phyloP scores from a whole-genome alignment of 2,113 vertebrate genomes.

The Ammodytes marinus region DNA sequence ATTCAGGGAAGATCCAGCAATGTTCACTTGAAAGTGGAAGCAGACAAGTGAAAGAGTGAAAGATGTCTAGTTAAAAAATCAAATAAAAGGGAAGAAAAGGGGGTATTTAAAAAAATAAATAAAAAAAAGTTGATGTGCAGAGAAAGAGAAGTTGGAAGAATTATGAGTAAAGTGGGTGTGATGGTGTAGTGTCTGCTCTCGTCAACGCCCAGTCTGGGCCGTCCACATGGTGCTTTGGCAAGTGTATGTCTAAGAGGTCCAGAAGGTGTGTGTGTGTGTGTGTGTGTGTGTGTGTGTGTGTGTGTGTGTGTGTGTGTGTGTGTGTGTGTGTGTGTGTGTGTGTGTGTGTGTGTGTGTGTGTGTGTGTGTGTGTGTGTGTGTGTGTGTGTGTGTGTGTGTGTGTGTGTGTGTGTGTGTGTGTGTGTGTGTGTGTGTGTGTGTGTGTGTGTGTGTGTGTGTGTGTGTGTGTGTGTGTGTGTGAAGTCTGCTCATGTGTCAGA shows the following conservation, averaged over 20 bases:
- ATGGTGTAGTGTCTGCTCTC: constrained; percentile 40
- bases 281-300: constrained; percentile 14
- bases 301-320: constrained; percentile 10
- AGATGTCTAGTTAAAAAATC: not conserved
- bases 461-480: constrained; percentile 31
- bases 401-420: constrained; percentile 10
- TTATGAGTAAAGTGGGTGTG: constrained; percentile 21
- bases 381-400: constrained; percentile 10
- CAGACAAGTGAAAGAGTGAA: not conserved
- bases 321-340: constrained; percentile 10
- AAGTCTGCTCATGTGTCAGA: constrained; percentile 52
- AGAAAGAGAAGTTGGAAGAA: constrained; percentile 33
- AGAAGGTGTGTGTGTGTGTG: constrained; percentile 22
- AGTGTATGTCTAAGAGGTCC: constrained; percentile 18
- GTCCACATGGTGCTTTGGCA: constrained; percentile 62
- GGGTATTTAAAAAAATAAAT: not conserved
- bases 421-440: constrained; percentile 10
- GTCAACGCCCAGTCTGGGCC: constrained; percentile 43
- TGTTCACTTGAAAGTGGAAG: constrained; percentile 4
- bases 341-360: constrained; percentile 10
- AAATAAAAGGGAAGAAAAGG: constrained; percentile 4
- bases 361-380: constrained; percentile 10
- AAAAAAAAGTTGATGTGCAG: not conserved
- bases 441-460: constrained; percentile 10
- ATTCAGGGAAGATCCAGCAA: not conserved